These are phyloP conservation scores for Armadillidium nasatum DNA, from an alignment of 1,140 invertebrate genomes.

Conservation along the genomic window DNA sequence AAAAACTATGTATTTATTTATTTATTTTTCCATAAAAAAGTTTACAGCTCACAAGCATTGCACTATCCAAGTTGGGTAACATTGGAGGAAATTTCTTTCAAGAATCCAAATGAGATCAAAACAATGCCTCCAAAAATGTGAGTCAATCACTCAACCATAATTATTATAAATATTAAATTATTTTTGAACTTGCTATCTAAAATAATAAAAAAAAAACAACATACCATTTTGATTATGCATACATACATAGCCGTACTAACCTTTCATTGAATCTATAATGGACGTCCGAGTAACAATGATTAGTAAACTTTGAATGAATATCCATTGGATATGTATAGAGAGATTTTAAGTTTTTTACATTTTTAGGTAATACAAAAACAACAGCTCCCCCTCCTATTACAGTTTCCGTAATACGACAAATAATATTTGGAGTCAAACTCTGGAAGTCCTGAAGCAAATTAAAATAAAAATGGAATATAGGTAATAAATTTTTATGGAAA, in stretches of 20 bases:
- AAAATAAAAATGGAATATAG: no score
- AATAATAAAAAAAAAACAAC: not conserved
- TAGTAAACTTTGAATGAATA: slow-evolving; percentile 90
- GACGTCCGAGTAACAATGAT: slow-evolving; percentile 88
- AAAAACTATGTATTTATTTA: no score
- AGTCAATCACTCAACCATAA: not conserved
- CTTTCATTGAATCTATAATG: slow-evolving; percentile 93
- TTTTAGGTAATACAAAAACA: slow-evolving; percentile 69
- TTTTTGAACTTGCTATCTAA: not conserved
- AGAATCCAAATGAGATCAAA: no score
- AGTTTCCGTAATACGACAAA: slow-evolving; percentile 96
- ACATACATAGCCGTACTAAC: slow-evolving; percentile 46
- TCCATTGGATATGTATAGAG: slow-evolving; percentile 97
- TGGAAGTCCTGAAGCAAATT: slow-evolving; percentile 85
- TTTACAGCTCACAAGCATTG: no score
- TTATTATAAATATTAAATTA: not conserved
- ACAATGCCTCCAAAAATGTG: not conserved
- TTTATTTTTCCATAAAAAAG: no score
- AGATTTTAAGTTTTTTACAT: slow-evolving; percentile 83
- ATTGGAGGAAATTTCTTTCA: no score
- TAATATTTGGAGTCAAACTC: slow-evolving; percentile 92
- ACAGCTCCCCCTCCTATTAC: slow-evolving; percentile 96
- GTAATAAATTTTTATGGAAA: no score
- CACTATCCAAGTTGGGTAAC: no score
- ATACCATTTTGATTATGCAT: not conserved